phyloP scores from a whole-genome alignment of 2,113 vertebrate genomes.

The Ictidomys tridecemlineatus region DNA sequence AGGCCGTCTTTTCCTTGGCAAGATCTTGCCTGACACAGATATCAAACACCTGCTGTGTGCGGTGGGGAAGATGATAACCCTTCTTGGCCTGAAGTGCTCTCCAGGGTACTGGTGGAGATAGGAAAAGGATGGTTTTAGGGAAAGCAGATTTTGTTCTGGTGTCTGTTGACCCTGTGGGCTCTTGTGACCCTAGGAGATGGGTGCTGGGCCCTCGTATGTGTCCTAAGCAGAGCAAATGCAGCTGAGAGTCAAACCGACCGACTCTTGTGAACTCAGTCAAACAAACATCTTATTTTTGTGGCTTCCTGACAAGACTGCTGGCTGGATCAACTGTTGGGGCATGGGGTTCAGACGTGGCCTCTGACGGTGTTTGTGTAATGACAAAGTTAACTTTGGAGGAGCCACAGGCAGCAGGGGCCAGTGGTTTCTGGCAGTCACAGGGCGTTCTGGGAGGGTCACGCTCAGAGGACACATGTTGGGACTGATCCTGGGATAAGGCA shows the following conservation, averaged over 20 bases:
- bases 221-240: conserved; percentile 5
- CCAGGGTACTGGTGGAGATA: conserved; percentile 5
- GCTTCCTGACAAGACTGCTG: conserved; percentile 16
- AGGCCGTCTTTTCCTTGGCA: neutral
- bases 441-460: neutral
- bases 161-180: neutral
- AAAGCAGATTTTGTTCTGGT: neutral
- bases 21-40: neutral
- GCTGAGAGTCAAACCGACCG: conserved; percentile 29
- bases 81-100: neutral
- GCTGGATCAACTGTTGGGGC: neutral
- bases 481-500: neutral
- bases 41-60: neutral
- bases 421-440: conserved; percentile 16
- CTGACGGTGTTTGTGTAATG: neutral
- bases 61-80: neutral
- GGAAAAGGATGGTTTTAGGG: neutral
- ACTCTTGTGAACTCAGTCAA: neutral
- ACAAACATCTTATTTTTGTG: conserved; percentile 7
- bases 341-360: neutral
- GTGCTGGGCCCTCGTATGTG: neutral
- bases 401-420: rapidly evolving
- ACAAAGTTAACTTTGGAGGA: conserved; percentile 44
- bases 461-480: neutral
- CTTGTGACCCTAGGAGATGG: conserved; percentile 26